Base-by-base conservation (phyloP, 2,113 vertebrate genomes). In the Nibea albiflora region DNA sequence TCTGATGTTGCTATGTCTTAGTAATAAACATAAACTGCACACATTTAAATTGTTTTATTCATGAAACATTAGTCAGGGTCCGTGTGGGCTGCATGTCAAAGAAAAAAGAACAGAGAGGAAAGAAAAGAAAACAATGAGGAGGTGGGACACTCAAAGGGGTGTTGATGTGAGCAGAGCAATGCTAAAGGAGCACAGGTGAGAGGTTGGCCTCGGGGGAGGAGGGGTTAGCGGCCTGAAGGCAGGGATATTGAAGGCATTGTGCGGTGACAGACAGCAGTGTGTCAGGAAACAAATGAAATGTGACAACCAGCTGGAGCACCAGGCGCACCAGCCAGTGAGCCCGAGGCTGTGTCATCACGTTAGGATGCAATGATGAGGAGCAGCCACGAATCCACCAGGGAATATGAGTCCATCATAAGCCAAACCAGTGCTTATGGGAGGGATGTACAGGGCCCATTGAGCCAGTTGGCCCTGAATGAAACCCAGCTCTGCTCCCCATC, bases 221-320 rank as follows among this genome's bases (percentile, higher is more conserved):
- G 46, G 57, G 54, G 54, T 28, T 46, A 58, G 22, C n/a, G 5
- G 46, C 58, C 72, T 62, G 28, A 17, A 50, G 58, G 46, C 58
- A 39, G 31, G 28, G 28, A 61, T 61, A 61, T 39, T 39, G 31
- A 52, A 42, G 28, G 24, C 15, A 58, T 24, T 60, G 64, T 68
- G 56, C 26, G 11, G 64, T 61, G 75, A 69, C n/a, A 20, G 75
- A 70, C 76, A 68, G 46, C 53, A 72, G 77, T 73, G 64, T 75
- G 28, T 74, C 47, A 73, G 58, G 6, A 52, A 63, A 63, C 47
- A 75, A 64, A 75, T 53, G 10, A 53, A 26, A 3, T 24, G 47
- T 64, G 60, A 52, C 28, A 52, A 17, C 44, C 65, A 78, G 44
- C 76, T 78, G 65, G 54, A 42, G 60, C 60, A 61, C 17, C 17